A percentile compares a stretch with the other conserved stretches of the same genome.
phyloP scores from a whole-genome alignment of 2,888 invertebrate genomes.

The Callosobruchus maculatus region DNA sequence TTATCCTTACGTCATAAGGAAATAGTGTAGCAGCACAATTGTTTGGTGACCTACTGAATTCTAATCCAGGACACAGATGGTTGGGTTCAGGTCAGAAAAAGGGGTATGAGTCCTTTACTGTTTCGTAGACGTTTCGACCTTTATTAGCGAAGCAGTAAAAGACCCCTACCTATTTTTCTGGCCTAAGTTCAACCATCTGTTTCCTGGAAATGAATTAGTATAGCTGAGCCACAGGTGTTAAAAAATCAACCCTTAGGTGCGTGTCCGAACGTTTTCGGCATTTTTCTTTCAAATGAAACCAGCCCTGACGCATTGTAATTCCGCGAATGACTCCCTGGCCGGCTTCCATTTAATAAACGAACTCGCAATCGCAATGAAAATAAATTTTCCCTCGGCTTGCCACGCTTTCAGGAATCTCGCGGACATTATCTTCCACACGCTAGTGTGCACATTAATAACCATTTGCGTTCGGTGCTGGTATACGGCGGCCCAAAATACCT shows the following conservation, averaged over 20 bases:
- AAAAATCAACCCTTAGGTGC: background rate
- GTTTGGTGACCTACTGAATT: too few species aligned
- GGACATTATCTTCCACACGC: background rate
- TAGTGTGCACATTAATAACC: background rate
- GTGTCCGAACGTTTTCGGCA: background rate
- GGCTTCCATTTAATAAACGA: background rate
- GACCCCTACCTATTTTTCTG: too few species aligned
- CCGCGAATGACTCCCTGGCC: background rate
- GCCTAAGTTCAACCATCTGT: too few species aligned
- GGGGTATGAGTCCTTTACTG: too few species aligned
- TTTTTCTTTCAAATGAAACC: background rate
- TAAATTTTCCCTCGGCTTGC: background rate
- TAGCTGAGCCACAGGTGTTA: background rate
- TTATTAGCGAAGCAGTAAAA: too few species aligned
- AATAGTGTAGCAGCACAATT: too few species aligned
- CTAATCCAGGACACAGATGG: too few species aligned
- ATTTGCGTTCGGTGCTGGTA: background rate
- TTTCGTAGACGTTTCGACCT: too few species aligned
- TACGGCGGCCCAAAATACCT: background rate
- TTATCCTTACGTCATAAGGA: too few species aligned
- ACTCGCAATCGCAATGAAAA: slow-evolving; percentile 1
- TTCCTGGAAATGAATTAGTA: background rate
- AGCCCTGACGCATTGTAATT: background rate
- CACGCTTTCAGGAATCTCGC: background rate
- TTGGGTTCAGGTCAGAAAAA: too few species aligned